Percentiles rank a stretch among this genome's conserved stretches.
These are phyloP conservation scores for Clupea harengus DNA, from an alignment of 2,113 vertebrate species.

Conservation along the genomic window DNA sequence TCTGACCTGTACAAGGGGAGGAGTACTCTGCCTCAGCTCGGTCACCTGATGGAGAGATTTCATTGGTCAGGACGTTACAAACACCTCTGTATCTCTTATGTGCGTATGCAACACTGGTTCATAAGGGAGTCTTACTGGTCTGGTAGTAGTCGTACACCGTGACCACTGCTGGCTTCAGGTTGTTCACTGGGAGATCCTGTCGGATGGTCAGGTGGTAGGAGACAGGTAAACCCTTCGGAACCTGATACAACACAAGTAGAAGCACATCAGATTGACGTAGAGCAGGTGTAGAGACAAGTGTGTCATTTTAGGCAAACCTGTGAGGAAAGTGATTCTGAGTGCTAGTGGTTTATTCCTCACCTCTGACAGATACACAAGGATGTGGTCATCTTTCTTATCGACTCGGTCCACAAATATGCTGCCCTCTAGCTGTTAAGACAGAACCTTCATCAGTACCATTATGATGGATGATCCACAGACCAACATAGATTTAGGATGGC, in stretches of 20 bases:
- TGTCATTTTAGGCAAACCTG: background rate
- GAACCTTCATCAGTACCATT: background rate
- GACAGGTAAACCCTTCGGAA: slow-evolving; percentile 31
- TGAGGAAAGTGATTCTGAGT: background rate
- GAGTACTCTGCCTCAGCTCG: slow-evolving; percentile 59
- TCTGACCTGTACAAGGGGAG: slow-evolving; percentile 37
- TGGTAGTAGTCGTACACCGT: slow-evolving; percentile 84
- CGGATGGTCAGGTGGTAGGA: slow-evolving; percentile 61
- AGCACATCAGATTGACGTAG: background rate
- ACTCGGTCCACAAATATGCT: background rate
- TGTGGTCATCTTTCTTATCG: background rate
- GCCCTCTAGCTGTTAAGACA: background rate
- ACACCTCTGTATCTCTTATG: too few species aligned
- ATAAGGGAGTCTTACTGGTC: slow-evolving; percentile 70
- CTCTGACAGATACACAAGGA: background rate
- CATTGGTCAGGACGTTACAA: too few species aligned
- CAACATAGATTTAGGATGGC: background rate
- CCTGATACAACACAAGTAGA: slow-evolving; percentile 42
- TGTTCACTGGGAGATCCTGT: slow-evolving; percentile 65
- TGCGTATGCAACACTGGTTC: too few species aligned
- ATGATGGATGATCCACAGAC: background rate
- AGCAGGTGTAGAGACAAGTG: too few species aligned
- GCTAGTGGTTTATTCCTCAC: background rate
- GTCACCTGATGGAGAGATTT: slow-evolving; percentile 53
- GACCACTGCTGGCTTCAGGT: slow-evolving; percentile 77